Evolutionary conservation across 2,888 invertebrate genomes (phyloP), one percentile per base, ranked within the genome.

Genomic region (Penaeus monodon): DNA sequence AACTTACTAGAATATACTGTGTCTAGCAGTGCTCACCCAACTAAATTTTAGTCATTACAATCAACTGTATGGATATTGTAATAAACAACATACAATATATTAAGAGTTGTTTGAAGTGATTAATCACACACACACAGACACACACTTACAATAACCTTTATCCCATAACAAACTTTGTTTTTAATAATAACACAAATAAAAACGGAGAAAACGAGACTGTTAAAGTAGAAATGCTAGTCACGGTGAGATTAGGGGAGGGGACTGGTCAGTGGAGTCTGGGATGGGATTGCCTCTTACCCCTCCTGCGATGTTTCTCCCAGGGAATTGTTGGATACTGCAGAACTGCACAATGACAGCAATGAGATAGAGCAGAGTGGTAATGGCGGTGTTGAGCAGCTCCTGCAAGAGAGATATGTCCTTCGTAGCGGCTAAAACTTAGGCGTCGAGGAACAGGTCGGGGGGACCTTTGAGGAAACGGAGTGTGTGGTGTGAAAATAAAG

Each of bases 301-400:
- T 70, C 87, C 88, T 57, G 88, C 77, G 85, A 87, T 81, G 85
- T 90, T 90, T 76, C 89, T 84, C 20, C 84, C 81, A 17, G 81
- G 33, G 63, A 29, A 73, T 14, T 24, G 20, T 27, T 22, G 68
- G 77, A 88, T 85, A 85, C 86, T 88, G 88, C 90, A 90, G 87
- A 90, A 88, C 88, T 90, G 90, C 79, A 90, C 90, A 87, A 88
- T 87, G 85, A 90, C 90, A 80, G 90, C 90, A 85, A 90, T 90
- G 87, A 90, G 83, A 88, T 88, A 90, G 81, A 90, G 88, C 76
- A 90, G 87, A 79, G 90, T 90, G 83, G 90, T 90, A 85, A 90
- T 81, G 83, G 82, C 77, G 66, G 88, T 88, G 86, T 90, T 90
- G 77, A 90, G 85, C 82, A 90, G 87, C 88, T 90, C 90, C 90